Evolutionary conservation across 2,888 invertebrate genomes (phyloP).

Genomic region (Hermodice carunculata): DNA sequence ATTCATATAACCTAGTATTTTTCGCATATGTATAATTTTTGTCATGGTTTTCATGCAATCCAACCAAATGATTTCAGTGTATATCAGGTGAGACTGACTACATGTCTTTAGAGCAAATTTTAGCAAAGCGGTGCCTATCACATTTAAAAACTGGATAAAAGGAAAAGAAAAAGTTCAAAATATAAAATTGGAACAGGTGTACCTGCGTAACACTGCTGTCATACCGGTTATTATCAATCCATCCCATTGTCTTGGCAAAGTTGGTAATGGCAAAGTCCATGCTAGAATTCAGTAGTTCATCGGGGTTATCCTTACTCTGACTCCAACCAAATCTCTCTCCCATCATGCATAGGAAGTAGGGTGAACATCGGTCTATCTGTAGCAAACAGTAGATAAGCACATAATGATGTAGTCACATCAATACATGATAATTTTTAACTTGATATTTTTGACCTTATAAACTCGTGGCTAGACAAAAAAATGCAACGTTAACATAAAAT

Average conservation of each 20-base stretch:
- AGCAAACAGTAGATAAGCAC: background rate
- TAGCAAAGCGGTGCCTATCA: background rate
- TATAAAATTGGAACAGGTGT: background rate
- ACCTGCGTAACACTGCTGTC: constrained; percentile 54
- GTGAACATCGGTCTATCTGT: constrained; percentile 55
- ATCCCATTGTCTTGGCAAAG: constrained; percentile 38
- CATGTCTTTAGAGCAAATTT: too few relatives aligned
- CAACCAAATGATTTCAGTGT: too few relatives aligned
- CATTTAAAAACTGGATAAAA: background rate
- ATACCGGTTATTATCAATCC: constrained; percentile 50
- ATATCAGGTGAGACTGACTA: too few relatives aligned
- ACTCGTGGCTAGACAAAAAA: too few relatives aligned
- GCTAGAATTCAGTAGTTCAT: constrained; percentile 45
- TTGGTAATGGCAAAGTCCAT: constrained; percentile 51
- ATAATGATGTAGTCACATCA: background rate
- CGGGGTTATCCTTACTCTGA: constrained; percentile 41
- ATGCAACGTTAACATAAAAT: too few relatives aligned
- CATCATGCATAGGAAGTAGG: constrained; percentile 58
- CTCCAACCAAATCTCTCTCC: constrained; percentile 60
- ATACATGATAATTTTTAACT: too few relatives aligned
- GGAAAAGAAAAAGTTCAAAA: background rate
- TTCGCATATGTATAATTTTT: too few relatives aligned
- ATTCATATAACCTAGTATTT: too few relatives aligned
- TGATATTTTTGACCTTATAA: too few relatives aligned
- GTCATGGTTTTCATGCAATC: too few relatives aligned